Conservation (phyloP, 2,888 invertebrate species). For the Corythucha ciliata region DNA sequence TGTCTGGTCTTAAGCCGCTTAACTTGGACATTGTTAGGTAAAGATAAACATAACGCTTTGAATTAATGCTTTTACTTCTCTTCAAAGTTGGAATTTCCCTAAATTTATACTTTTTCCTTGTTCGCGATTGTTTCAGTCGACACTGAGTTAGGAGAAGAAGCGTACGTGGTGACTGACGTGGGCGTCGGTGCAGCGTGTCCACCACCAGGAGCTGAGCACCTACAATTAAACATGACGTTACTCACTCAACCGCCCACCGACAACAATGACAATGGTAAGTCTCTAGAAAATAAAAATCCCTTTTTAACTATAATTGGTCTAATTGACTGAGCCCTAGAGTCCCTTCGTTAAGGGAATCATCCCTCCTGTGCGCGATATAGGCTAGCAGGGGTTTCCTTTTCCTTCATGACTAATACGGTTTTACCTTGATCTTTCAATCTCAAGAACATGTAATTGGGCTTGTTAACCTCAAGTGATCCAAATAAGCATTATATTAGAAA, state of each 20-base stretch:
- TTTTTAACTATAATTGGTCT: too few species aligned
- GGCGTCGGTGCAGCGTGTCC: conserved; percentile 31
- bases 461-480: too few species aligned
- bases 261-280: conserved; percentile 24
- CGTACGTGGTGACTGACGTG: conserved; percentile 28
- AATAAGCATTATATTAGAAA: too few species aligned
- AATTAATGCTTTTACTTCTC: conserved; percentile 14
- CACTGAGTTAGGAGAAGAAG: conserved; percentile 27
- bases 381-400: too few species aligned
- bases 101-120: conserved; percentile 3
- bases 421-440: too few species aligned
- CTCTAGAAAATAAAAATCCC: too few species aligned
- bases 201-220: conserved; percentile 29
- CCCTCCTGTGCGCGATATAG: too few species aligned
- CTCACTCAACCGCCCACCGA: conserved; percentile 22
- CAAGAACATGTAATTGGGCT: too few species aligned
- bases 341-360: too few species aligned
- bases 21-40: conserved; percentile 26
- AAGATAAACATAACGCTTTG: conserved; percentile 25
- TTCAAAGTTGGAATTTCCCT: neutral
- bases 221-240: conserved; percentile 29
- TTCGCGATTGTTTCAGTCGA: conserved; percentile 24
- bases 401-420: too few species aligned
- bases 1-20: conserved; percentile 18
- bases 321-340: too few species aligned